These are phyloP conservation scores for Cyprinodon tularosa DNA, from an alignment of 2,113 vertebrate species.

Conservation along the genomic window DNA sequence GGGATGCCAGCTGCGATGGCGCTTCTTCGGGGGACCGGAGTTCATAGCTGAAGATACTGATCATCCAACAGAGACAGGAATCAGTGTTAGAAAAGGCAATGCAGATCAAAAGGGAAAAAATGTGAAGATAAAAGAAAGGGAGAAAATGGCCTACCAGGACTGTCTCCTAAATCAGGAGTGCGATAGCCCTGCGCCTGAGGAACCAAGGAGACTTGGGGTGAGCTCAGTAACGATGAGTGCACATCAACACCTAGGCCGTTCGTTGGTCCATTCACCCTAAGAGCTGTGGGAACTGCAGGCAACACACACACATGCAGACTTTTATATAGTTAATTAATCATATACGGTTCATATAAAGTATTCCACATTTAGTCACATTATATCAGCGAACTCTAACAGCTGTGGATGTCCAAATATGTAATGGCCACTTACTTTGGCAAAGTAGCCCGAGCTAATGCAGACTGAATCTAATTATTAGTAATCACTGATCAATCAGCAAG, in stretches of 20 bases:
- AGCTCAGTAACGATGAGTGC: conserved; percentile 79
- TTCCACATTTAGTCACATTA: not conserved
- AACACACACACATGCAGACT: conserved; percentile 12
- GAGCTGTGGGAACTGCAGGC: conserved; percentile 81
- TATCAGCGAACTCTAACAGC: too few relatives aligned
- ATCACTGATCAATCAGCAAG: not conserved
- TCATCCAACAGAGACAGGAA: not conserved
- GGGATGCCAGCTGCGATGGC: conserved; percentile 95
- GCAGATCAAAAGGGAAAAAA: not conserved
- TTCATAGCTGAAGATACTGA: conserved; percentile 83
- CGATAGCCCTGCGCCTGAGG: conserved; percentile 82
- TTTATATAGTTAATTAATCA: not conserved
- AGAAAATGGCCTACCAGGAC: conserved; percentile 62
- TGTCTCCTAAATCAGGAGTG: conserved; percentile 85
- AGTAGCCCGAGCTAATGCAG: not conserved
- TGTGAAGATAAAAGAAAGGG: not conserved
- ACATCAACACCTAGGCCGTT: conserved; percentile 82
- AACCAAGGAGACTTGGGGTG: conserved; percentile 79
- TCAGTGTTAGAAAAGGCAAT: not conserved
- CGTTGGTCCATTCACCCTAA: conserved; percentile 81
- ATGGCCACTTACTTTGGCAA: not conserved
- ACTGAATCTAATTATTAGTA: not conserved
- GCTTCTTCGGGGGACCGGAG: conserved; percentile 96
- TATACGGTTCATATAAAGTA: not conserved
- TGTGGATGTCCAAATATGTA: too few relatives aligned